phyloP scores from a whole-genome alignment of 53 echinoderm and acorn worm genomes.

The Antedon mediterranea region DNA sequence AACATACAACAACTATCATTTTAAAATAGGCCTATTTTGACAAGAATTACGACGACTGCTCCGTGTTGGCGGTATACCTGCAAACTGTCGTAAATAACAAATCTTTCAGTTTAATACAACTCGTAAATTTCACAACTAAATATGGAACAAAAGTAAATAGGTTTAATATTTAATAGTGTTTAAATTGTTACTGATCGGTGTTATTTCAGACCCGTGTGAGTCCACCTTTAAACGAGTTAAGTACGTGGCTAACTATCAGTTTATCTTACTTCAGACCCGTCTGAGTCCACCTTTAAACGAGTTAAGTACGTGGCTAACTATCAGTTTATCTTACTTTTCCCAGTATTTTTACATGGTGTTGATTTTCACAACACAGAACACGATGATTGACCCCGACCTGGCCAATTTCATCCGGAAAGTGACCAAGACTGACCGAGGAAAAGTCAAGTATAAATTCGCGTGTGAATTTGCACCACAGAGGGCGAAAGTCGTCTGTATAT shows the following conservation, averaged over 20 bases:
- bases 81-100: neutral
- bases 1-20: too few relatives aligned
- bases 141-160: slow-evolving; percentile 1
- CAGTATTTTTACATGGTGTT: neutral
- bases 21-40: neutral
- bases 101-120: neutral
- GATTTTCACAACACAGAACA: neutral
- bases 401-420: neutral
- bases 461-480: neutral
- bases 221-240: neutral
- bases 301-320: too few relatives aligned
- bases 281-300: too few relatives aligned
- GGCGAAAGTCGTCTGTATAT: neutral
- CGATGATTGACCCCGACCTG: neutral
- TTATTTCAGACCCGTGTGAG: neutral
- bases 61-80: neutral
- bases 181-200: neutral
- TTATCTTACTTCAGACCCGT: too few relatives aligned
- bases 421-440: neutral
- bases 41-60: neutral
- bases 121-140: neutral
- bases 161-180: neutral
- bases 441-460: neutral
- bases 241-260: too few relatives aligned
- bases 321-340: neutral